These are phyloP conservation scores for Drosophila antonietae DNA, from an alignment of 2,888 invertebrate genomes.

Conservation along the genomic window DNA sequence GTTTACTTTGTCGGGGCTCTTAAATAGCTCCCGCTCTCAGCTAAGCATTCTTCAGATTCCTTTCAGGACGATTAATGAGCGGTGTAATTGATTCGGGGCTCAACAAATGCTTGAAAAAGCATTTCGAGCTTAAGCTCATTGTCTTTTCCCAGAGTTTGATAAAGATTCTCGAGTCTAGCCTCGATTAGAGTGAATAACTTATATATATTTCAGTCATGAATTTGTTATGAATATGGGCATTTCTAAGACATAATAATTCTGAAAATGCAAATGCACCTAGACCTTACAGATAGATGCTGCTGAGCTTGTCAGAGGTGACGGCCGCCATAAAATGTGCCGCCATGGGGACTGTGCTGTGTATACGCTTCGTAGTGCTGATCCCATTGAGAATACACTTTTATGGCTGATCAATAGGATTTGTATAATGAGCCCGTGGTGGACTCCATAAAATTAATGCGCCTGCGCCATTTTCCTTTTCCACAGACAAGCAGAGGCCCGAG, in stretches of 20 bases:
- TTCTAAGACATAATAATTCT: neutral
- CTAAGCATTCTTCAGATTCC: neutral
- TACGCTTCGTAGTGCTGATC: conserved; percentile 25
- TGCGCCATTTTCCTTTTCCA: conserved; percentile 65
- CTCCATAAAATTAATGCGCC: conserved; percentile 65
- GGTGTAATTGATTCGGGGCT: neutral
- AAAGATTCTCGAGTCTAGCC: neutral
- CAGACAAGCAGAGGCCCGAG: conserved; percentile 17
- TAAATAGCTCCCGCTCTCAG: conserved; percentile 5
- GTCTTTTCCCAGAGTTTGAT: too few species aligned
- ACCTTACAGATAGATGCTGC: neutral
- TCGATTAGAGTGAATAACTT: neutral
- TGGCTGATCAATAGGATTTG: conserved; percentile 74
- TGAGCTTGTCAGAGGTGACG: conserved; percentile 18
- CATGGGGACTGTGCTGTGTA: conserved; percentile 19
- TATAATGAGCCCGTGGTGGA: conserved; percentile 66
- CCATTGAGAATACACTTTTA: conserved; percentile 64
- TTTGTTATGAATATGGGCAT: neutral
- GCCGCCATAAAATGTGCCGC: conserved; percentile 31
- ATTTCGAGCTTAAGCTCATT: neutral
- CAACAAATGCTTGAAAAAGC: neutral
- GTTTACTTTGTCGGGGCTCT: conserved; percentile 53
- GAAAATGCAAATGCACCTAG: conserved; percentile 20
- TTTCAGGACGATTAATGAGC: conserved; percentile 2
- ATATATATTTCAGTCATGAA: neutral